Conservation (phyloP, 2,797 vertebrate genomes). For the Semotilus atromaculatus region DNA sequence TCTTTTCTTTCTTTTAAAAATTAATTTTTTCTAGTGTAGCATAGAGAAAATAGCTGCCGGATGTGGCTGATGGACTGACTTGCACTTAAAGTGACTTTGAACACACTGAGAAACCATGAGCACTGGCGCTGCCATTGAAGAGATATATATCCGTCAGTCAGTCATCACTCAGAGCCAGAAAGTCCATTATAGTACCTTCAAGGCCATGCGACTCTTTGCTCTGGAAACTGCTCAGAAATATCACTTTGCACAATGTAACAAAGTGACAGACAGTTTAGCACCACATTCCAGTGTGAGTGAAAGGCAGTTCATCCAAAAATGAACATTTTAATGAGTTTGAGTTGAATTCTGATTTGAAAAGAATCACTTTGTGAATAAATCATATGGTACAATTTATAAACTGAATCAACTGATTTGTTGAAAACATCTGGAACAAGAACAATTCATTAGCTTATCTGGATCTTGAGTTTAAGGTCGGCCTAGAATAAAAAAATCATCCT, state of each 20-base stretch:
- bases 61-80: constrained; percentile 6
- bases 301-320: not conserved
- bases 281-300: not conserved
- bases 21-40: too few relatives aligned
- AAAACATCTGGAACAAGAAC: not conserved
- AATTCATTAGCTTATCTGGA: not conserved
- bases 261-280: not conserved
- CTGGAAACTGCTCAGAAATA: constrained; percentile 2
- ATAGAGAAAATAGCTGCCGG: not conserved
- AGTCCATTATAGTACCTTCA: constrained; percentile 12
- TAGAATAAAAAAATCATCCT: not conserved
- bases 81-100: not conserved
- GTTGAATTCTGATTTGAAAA: not conserved
- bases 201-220: not conserved
- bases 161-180: not conserved
- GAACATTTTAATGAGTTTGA: not conserved
- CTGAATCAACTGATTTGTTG: not conserved
- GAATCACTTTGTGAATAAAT: not conserved
- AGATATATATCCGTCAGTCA: constrained; percentile 13
- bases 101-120: not conserved
- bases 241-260: not conserved
- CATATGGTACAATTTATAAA: not conserved
- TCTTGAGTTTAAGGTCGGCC: not conserved
- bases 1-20: too few relatives aligned
- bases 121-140: constrained; percentile 1